Base-by-base conservation (phyloP, 1,140 invertebrate genomes). In the Bombus polaris region DNA sequence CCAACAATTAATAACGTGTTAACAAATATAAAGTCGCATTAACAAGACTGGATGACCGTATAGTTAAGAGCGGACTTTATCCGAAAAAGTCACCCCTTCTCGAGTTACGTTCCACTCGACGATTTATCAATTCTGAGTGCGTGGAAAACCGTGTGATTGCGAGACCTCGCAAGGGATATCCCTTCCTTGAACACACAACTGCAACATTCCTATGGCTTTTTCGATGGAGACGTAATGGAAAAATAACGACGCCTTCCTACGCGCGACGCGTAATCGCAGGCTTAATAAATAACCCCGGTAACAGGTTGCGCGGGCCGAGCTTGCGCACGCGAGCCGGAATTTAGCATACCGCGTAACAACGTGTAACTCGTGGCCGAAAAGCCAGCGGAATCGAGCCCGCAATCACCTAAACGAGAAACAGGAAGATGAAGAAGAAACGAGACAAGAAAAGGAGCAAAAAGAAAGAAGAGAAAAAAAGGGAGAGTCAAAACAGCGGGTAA, bases 141-240 rank as follows among this genome's bases (percentile, higher is more conserved):
- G 53, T 37, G 72, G 73, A 76, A 76, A 76, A 37, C 57, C 62
- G 62, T 57, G 44, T 37, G 71, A 82, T 82, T 25, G 44, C 35
- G 3, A 9, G 15, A 68, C 37, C 59, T 75, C 44, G n/a, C 37
- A 9, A 6, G 39, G 59, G n/a, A 22, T 25, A 32, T 25, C 22
- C 32, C 32, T 66, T n/a, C 59, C 12, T 6, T 5, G 28, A 32
- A 22, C 47, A 2, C 6, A 22, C 62, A 32, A 6, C 13, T 35
- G 8, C 18, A 15, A n/a, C 71, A 44, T 68, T 75, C 62, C 59
- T 62, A 68, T 80, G 12, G 2, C 37, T 84, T 72, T 79, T 79
- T 79, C 74, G n/a, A 79, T 72, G 76, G 78, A 57, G 78, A 68
- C 78, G 37, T 81, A 85, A 85, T 68, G 83, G 78, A 85, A 81